Evolutionary conservation across 2,888 invertebrate genomes (phyloP).

Genomic region (Oxyteleia sp.): DNA sequence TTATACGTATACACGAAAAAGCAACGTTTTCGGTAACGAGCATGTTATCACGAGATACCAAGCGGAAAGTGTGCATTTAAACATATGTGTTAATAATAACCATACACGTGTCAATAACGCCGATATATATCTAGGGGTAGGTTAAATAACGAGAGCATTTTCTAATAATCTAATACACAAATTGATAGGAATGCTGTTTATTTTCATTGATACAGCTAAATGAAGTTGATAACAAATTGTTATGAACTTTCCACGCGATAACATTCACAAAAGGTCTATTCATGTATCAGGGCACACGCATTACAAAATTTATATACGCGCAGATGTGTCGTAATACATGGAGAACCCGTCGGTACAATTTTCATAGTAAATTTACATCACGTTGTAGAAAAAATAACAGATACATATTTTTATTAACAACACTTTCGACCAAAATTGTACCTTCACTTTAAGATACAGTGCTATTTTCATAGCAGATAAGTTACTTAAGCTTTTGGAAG

Average conservation of each 20-base stretch:
- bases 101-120: not conserved
- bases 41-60: constrained; percentile 35
- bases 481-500: constrained; percentile 90
- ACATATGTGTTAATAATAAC: constrained; percentile 2
- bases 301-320: not conserved
- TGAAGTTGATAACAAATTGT: constrained; percentile 56
- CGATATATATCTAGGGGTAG: not conserved
- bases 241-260: constrained; percentile 51
- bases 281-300: constrained; percentile 5
- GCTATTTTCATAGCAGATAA: not conserved
- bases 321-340: not conserved
- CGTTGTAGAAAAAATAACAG: too few species aligned
- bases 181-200: constrained; percentile 23
- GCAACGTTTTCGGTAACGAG: constrained; percentile 54
- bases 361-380: too few species aligned
- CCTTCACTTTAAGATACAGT: too few species aligned
- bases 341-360: not conserved
- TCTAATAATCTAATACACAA: constrained; percentile 22
- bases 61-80: constrained; percentile 1
- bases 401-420: too few species aligned
- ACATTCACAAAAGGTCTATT: constrained; percentile 49
- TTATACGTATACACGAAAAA: too few species aligned
- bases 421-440: too few species aligned
- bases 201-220: constrained; percentile 29
- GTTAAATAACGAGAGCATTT: constrained; percentile 7